Percentiles rank a stretch among this genome's conserved stretches.
These are phyloP conservation scores for Notamacropus eugenii DNA, from an alignment of 2,797 vertebrate genomes.

Conservation along the genomic window DNA sequence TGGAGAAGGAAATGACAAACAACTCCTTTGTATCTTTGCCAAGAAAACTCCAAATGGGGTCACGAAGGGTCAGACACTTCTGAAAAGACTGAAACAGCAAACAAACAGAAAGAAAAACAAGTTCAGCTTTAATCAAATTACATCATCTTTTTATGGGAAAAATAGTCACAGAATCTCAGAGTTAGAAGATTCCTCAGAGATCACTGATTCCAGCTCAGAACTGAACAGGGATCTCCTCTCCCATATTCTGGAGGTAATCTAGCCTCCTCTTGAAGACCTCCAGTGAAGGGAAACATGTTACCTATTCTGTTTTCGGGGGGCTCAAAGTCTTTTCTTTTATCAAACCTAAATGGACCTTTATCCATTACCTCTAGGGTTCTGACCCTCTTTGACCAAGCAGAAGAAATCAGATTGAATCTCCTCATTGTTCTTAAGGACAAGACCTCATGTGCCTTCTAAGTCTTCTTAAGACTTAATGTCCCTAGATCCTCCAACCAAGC, in stretches of 20 bases:
- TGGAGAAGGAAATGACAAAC: neutral
- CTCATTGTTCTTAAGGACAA: neutral
- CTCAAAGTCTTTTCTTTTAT: neutral
- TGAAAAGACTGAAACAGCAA: neutral
- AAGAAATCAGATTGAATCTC: neutral
- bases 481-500: neutral
- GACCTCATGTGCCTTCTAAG: neutral
- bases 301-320: neutral
- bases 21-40: neutral
- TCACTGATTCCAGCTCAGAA: neutral
- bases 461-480: neutral
- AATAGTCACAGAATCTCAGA: neutral
- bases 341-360: neutral
- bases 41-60: neutral
- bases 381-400: accelerated
- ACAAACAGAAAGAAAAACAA: neutral
- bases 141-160: neutral
- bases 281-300: neutral
- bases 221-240: neutral
- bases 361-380: neutral
- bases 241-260: neutral
- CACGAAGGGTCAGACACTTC: neutral
- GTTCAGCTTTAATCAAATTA: neutral
- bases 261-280: neutral
- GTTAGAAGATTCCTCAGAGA: neutral